A percentile compares a stretch with the other conserved stretches of the same genome.
These are phyloP conservation scores for Neoaliturus tenellus DNA, from an alignment of 2,888 invertebrate genomes.

Conservation along the genomic window DNA sequence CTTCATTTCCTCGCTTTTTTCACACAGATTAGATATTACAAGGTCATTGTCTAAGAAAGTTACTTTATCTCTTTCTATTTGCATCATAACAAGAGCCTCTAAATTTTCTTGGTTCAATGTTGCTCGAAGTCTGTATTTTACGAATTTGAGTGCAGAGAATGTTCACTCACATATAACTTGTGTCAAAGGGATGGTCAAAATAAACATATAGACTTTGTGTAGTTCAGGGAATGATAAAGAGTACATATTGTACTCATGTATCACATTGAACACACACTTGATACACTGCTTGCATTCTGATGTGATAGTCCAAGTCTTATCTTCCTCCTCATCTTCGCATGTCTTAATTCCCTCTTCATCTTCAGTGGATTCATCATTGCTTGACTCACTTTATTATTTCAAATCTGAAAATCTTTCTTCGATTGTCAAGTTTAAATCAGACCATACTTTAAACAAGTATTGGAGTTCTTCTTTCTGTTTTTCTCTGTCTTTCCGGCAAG, in stretches of 20 bases:
- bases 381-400: slow-evolving; percentile 2
- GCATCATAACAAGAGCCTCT: slow-evolving; percentile 29
- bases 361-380: background rate
- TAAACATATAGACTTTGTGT: slow-evolving; percentile 12
- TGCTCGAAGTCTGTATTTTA: slow-evolving; percentile 17
- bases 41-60: slow-evolving; percentile 4
- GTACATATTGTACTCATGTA: slow-evolving; percentile 29
- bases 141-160: slow-evolving; percentile 21
- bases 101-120: slow-evolving; percentile 20
- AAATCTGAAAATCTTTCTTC: background rate
- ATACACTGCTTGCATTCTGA: background rate
- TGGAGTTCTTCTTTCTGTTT: slow-evolving; percentile 34
- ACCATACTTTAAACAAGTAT: slow-evolving; percentile 20
- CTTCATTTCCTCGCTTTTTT: background rate
- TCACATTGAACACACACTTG: slow-evolving; percentile 8
- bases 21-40: background rate
- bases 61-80: slow-evolving; percentile 1
- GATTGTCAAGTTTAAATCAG: background rate
- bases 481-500: background rate
- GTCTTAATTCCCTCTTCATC: slow-evolving; percentile 16
- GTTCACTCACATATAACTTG: background rate
- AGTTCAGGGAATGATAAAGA: slow-evolving; percentile 4
- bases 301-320: background rate
- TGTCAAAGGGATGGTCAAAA: slow-evolving; percentile 17
- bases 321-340: background rate